Base-by-base conservation (phyloP, 1,140 invertebrate genomes). In the Zaprionus taronus region DNA sequence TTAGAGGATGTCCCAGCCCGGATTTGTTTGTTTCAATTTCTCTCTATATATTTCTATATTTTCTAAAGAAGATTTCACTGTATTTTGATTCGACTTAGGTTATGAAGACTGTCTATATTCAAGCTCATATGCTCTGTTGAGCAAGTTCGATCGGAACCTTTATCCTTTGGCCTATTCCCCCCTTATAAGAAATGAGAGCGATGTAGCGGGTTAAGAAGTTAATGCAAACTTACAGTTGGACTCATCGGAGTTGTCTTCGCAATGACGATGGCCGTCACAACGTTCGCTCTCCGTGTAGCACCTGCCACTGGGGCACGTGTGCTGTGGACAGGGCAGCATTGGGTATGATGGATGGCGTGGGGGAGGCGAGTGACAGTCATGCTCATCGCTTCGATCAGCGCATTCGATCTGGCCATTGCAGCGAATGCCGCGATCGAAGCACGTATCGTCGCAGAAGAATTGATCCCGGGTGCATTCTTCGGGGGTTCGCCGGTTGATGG, bases 171-270 rank as follows among this genome's bases (percentile, higher is more conserved):
- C 9, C 38, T 20, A 51, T 24, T 22, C 5, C 47, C 47, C 47
- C 47, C 47, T 2, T 6, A 9, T 44, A 56, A 44, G 11, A 56
- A 66, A 66, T 66, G 64, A 57, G 51, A 26, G 24, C 36, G 51
- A 66, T 24, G 51, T 38, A 26, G 49, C 22, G 51, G 14, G 22
- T 31, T 36, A 34, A 53, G 41, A 49, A 20, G 9, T 69, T 24
- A 14, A 58, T 69, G 53, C n/a, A 26, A 83, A 95, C 94, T 94
- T 93, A 95, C 94, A 95, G 79, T 94, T 93, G 55, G 92, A 81
- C 92, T 95, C 95, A 77, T 96, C 95, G 73, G 94, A 94, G 26
- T 93, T 93, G 91, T 96, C 95, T 53, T 93, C 91, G 80, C 95
- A 96, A 80, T 96, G 94, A 24, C 91, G 89, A 12, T 91, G 89